Base-by-base conservation (phyloP, 2,888 invertebrate genomes). In the Coleophora flavipennella region DNA sequence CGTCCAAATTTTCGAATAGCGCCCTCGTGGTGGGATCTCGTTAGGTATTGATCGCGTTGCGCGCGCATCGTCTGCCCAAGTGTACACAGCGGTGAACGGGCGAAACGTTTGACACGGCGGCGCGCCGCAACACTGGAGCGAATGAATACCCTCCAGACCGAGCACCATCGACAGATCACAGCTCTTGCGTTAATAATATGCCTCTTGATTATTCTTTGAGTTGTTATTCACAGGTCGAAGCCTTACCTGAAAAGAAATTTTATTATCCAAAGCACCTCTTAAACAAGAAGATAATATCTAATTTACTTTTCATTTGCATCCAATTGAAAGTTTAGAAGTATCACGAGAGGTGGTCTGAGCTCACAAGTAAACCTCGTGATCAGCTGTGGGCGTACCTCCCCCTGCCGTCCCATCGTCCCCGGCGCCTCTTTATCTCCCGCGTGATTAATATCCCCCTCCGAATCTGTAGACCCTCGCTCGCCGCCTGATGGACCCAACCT, bases 21-120 rank as follows among this genome's bases (percentile, higher is more conserved):
- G 64, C 54, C 64, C 67, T 67, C 67, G 76, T 73, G 72, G 69
- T 73, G 76, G 65, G 68, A 77, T 70, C 72, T 62, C 73, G 67
- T 65, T 60, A 62, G 63, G 66, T 83, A 83, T 84, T 77, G 83
- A 83, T 83, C 83, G 74, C 61, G 53, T 57, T 83, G 83, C 83
- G 84, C 84, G 84, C 84, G 84, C 84, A 80, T 45, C 64, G 68
- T 69, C 70, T 66, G 66, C 56, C 70, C 62, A 54, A 73, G 70
- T 79, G 76, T 80, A 75, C 73, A 80, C 78, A 76, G 71, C 20
- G 20, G 6, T 63, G 77, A 68, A 66, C 64, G 63, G 69, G 57
- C 62, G 64, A 57, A 70, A 70, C 75, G 69, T 69, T 72, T 64
- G 27, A 12, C 7, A 8, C 66, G 67, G 55, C 65, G 68, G 64